Evolutionary conservation across 2,113 vertebrate species (phyloP).

Genomic region (Cranoglanis bouderius): DNA sequence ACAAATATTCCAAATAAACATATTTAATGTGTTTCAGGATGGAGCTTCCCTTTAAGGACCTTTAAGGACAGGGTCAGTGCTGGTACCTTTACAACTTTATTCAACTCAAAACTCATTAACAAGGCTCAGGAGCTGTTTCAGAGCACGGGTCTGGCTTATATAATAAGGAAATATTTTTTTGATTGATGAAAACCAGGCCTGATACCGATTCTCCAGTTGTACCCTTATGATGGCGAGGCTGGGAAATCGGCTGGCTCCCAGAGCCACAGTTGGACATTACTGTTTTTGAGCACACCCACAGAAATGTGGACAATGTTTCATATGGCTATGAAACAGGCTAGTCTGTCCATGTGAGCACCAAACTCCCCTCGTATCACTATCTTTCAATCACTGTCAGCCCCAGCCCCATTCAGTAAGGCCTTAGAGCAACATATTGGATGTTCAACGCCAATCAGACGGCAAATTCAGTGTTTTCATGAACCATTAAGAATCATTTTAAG

Average conservation of each 20-base stretch:
- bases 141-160: background rate
- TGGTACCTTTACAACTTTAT: background rate
- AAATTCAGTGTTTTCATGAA: conserved; percentile 53
- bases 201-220: background rate
- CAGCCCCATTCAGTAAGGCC: background rate
- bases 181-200: background rate
- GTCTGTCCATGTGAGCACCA: background rate
- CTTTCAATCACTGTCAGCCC: conserved; percentile 23
- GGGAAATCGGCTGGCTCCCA: too few relatives aligned
- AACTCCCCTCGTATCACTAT: conserved; percentile 13
- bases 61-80: background rate
- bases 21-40: background rate
- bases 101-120: background rate
- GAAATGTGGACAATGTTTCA: background rate
- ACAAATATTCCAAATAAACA: background rate
- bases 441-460: conserved; percentile 28
- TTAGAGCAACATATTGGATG: conserved; percentile 29
- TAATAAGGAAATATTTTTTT: background rate
- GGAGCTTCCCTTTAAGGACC: background rate
- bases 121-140: background rate
- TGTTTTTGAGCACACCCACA: background rate
- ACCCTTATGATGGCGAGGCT: background rate
- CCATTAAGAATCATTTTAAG: conserved; percentile 56
- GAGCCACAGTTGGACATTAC: background rate
- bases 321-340: background rate